Evolutionary conservation across 2,888 invertebrate species (phyloP).

Genomic region (Phoronis australis): DNA sequence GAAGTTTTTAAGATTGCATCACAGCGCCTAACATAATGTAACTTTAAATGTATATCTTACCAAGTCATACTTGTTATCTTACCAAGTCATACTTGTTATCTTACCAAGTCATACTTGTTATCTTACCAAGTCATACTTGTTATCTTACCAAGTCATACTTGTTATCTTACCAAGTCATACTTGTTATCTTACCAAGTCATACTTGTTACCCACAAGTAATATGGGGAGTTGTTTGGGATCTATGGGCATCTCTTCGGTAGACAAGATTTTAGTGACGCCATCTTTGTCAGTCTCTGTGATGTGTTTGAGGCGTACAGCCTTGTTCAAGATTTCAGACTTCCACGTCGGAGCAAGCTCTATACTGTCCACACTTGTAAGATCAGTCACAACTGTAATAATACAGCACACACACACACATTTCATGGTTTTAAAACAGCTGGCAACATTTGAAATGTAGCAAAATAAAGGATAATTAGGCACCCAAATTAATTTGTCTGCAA

Average conservation of each 20-base stretch:
- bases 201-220: conserved; percentile 39
- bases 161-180: neutral
- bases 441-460: too few relatives aligned
- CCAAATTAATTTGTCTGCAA: neutral
- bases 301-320: conserved; percentile 19
- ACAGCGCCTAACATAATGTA: too few relatives aligned
- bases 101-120: too few relatives aligned
- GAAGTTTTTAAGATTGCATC: too few relatives aligned
- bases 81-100: too few relatives aligned
- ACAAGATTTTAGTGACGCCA: conserved; percentile 13
- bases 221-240: conserved; percentile 31
- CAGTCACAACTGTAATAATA: conserved; percentile 37
- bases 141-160: too few relatives aligned
- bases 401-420: too few relatives aligned
- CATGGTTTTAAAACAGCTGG: too few relatives aligned
- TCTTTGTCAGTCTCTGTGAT: conserved; percentile 13
- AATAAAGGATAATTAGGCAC: neutral
- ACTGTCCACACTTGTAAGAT: conserved; percentile 27
- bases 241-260: conserved; percentile 18
- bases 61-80: too few relatives aligned
- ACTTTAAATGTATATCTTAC: too few relatives aligned
- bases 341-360: conserved; percentile 38
- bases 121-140: too few relatives aligned
- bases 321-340: conserved; percentile 35
- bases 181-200: conserved; percentile 29